phyloP scores from a whole-genome alignment of 2,888 invertebrate genomes.

The Drosophila mettleri region DNA sequence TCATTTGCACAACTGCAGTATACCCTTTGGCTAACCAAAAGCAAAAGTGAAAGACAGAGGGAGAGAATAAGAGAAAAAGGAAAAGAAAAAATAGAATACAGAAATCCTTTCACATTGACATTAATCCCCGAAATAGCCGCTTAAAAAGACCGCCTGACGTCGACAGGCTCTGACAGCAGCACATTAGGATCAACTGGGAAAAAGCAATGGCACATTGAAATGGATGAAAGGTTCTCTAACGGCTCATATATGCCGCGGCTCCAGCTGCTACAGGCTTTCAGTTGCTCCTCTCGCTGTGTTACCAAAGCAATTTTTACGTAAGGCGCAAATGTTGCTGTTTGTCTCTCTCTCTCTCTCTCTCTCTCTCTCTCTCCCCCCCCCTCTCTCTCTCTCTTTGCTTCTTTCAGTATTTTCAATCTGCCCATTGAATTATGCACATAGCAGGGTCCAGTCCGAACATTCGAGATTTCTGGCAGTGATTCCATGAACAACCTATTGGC shows the following conservation, averaged over 20 bases:
- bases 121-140: conserved; percentile 76
- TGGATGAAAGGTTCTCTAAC: conserved; percentile 38
- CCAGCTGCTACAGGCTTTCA: conserved; percentile 3
- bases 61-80: not conserved
- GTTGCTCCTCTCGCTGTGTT: not conserved
- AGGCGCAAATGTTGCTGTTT: conserved; percentile 17
- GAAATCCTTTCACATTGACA: conserved; percentile 76
- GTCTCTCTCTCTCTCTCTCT: not conserved
- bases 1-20: conserved; percentile 5
- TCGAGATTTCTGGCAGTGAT: conserved; percentile 16
- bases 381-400: not conserved
- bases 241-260: conserved; percentile 12
- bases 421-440: conserved; percentile 33
- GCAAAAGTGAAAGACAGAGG: not conserved
- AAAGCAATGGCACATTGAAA: conserved; percentile 33
- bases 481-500: conserved; percentile 45
- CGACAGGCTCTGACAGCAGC: conserved; percentile 73
- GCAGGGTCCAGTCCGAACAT: not conserved
- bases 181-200: conserved; percentile 69
- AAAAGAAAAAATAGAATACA: conserved; percentile 14
- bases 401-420: conserved; percentile 9
- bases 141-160: conserved; percentile 58
- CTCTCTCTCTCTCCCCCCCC: not conserved
- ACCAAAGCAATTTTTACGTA: conserved; percentile 57
- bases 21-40: conserved; percentile 1